Conservation (phyloP, 2,797 vertebrate genomes). For the Onychomys arenicola region DNA sequence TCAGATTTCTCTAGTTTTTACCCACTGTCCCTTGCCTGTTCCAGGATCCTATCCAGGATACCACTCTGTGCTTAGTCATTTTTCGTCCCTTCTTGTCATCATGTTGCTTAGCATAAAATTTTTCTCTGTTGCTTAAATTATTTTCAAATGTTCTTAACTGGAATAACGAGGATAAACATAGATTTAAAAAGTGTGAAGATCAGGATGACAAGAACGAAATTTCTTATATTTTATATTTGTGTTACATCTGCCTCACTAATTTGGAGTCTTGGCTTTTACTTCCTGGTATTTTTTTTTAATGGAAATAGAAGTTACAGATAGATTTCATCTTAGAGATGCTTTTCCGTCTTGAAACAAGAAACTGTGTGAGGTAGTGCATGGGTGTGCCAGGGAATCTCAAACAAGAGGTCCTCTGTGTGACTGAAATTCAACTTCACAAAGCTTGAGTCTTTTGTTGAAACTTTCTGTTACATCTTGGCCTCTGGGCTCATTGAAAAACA, state of each 20-base stretch:
- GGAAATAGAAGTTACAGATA: constrained; percentile 64
- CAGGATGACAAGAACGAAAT: constrained; percentile 76
- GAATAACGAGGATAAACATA: constrained; percentile 77
- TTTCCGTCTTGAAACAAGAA: constrained; percentile 56
- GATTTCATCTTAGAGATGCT: constrained; percentile 54
- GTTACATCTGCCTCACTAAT: constrained; percentile 73
- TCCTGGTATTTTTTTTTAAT: constrained; percentile 71
- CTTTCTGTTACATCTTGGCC: constrained; percentile 41
- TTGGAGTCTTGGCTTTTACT: constrained; percentile 66
- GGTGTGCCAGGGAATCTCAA: constrained; percentile 48
- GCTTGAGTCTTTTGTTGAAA: constrained; percentile 16
- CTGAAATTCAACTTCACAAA: constrained; percentile 40
- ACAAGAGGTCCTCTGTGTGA: neutral
- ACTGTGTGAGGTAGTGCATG: neutral
- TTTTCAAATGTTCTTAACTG: constrained; percentile 80
- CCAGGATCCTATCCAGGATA: neutral
- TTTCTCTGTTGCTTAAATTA: constrained; percentile 79
- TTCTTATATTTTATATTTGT: constrained; percentile 75
- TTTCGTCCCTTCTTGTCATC: constrained; percentile 14
- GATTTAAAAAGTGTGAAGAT: constrained; percentile 74
- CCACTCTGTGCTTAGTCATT: neutral
- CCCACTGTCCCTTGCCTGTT: constrained; percentile 30
- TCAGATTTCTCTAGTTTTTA: neutral
- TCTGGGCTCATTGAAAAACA: constrained; percentile 54
- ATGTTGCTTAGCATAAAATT: constrained; percentile 59